Evolutionary conservation across 2,888 invertebrate genomes (phyloP).

Genomic region (Drosophila hamatofila): DNA sequence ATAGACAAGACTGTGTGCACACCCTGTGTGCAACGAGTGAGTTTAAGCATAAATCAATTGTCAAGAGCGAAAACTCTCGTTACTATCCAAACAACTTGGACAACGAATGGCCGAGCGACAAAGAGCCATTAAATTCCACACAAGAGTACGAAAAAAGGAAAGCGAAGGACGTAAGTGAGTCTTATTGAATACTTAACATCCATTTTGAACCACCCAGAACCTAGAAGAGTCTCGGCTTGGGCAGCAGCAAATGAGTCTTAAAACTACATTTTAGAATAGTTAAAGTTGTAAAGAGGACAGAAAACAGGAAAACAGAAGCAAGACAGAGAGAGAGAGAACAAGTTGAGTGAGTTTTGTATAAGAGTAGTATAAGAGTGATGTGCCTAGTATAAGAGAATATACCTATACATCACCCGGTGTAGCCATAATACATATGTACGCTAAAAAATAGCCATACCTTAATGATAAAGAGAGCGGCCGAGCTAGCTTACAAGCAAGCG

Average conservation of each 20-base stretch:
- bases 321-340: not conserved
- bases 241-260: not conserved
- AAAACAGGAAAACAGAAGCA: not conserved
- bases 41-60: not conserved
- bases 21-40: not conserved
- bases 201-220: not conserved
- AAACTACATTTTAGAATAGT: not conserved
- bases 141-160: not conserved
- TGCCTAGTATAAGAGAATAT: conserved; percentile 12
- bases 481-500: conserved; percentile 12
- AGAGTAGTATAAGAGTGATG: conserved; percentile 7
- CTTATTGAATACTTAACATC: not conserved
- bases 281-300: not conserved
- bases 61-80: not conserved
- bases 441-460: not conserved
- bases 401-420: not conserved
- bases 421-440: not conserved
- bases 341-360: not conserved
- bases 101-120: not conserved
- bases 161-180: not conserved
- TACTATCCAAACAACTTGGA: not conserved
- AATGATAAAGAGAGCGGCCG: conserved; percentile 4
- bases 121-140: not conserved
- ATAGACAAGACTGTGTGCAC: not conserved
- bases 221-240: not conserved